A percentile compares a stretch with the other conserved stretches of the same genome.
Evolutionary conservation across 1,140 invertebrate species (phyloP).

Genomic region (Drosophila parvula): DNA sequence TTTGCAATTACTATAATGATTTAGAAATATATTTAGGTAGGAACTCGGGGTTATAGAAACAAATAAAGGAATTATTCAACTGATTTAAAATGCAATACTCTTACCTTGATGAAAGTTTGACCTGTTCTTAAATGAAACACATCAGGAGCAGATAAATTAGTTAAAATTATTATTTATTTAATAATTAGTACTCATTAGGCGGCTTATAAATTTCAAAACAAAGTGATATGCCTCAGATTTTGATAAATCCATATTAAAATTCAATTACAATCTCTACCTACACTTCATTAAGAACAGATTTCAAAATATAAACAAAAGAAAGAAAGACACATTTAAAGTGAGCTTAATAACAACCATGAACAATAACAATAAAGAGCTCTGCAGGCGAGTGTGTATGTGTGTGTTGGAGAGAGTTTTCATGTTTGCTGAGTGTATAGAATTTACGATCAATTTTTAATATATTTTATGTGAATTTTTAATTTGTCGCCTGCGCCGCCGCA

Average conservation of each 20-base stretch:
- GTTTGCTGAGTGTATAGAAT: conserved; percentile 47
- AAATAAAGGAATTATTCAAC: neutral
- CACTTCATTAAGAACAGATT: conserved; percentile 43
- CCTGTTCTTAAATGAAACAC: neutral
- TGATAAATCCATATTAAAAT: conserved; percentile 35
- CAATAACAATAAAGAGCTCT: conserved; percentile 15
- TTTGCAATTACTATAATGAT: neutral
- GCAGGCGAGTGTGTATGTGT: too few species aligned
- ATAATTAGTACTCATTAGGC: neutral
- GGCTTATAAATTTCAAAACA: neutral
- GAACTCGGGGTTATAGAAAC: neutral
- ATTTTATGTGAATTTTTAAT: conserved; percentile 67
- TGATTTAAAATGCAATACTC: neutral
- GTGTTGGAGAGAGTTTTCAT: conserved; percentile 18
- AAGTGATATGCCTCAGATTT: neutral
- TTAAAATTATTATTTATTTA: neutral
- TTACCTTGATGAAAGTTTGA: neutral
- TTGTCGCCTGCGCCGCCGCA: conserved; percentile 35
- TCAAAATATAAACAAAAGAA: conserved; percentile 19
- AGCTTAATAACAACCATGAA: conserved; percentile 37
- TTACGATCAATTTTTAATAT: conserved; percentile 68
- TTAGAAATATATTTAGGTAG: neutral
- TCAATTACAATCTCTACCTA: conserved; percentile 35
- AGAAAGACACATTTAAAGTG: conserved; percentile 10
- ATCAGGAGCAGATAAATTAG: neutral